These are phyloP conservation scores for Gadopsis bispinosus DNA, from an alignment of 2,797 vertebrate species.

Conservation along the genomic window DNA sequence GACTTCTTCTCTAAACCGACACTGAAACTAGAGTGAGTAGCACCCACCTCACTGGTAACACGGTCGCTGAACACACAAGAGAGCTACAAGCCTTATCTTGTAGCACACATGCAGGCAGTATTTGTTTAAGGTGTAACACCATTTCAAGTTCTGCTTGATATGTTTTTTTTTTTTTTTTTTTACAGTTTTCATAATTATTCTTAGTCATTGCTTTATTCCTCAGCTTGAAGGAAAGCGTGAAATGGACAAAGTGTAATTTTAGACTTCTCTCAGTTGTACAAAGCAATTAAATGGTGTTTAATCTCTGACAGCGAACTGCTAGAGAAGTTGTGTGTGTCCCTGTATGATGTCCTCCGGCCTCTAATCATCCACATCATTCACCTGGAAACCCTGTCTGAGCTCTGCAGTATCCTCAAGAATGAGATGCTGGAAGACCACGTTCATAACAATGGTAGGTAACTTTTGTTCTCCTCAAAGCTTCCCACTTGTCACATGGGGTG, in stretches of 20 bases:
- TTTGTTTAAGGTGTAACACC: constrained; percentile 38
- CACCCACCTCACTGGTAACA: not conserved
- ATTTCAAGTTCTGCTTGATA: constrained; percentile 22
- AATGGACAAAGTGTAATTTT: constrained; percentile 27
- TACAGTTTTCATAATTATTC: constrained; percentile 19
- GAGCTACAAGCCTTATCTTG: not conserved
- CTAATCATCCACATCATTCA: constrained; percentile 98
- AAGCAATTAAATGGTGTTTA: constrained; percentile 37
- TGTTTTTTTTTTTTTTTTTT: not conserved
- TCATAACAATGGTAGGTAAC: constrained; percentile 91
- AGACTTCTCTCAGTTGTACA: constrained; percentile 17
- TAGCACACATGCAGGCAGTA: not conserved
- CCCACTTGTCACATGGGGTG: not conserved
- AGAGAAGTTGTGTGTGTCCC: constrained; percentile 93
- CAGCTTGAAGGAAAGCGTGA: constrained; percentile 19
- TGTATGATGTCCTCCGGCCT: constrained; percentile 97
- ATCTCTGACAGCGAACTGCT: constrained; percentile 89
- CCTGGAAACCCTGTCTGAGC: constrained; percentile 97
- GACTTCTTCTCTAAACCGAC: constrained; percentile 98
- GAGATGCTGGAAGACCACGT: constrained; percentile 99
- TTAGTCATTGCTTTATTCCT: constrained; percentile 24
- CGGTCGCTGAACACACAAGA: constrained; percentile 1
- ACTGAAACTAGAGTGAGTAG: constrained; percentile 93
- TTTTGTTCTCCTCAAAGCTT: constrained; percentile 23
- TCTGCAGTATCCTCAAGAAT: constrained; percentile 98